These are phyloP conservation scores for Heliconius congener DNA, from an alignment of 1,140 invertebrate genomes.

Conservation along the genomic window DNA sequence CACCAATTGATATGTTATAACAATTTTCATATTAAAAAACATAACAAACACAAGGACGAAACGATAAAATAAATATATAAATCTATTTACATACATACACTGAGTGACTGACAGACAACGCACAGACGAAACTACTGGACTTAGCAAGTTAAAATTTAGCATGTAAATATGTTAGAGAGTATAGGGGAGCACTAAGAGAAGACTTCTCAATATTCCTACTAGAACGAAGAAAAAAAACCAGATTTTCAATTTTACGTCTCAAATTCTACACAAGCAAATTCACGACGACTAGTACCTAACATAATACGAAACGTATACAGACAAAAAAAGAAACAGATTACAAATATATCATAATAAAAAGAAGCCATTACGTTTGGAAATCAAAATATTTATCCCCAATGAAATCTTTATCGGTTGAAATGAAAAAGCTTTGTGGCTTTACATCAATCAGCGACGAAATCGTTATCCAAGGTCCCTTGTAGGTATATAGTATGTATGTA, in stretches of 20 bases:
- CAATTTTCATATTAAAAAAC: too few species aligned
- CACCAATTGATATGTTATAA: too few species aligned
- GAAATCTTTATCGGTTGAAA: background rate
- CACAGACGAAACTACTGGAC: too few species aligned
- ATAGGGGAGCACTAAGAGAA: too few species aligned
- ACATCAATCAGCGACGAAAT: background rate
- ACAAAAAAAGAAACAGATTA: background rate
- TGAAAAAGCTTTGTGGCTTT: conserved; percentile 7
- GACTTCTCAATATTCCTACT: too few species aligned
- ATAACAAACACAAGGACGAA: too few species aligned
- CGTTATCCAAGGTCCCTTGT: background rate
- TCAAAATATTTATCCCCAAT: background rate
- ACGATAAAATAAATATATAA: too few species aligned
- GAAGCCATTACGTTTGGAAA: background rate
- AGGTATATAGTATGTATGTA: background rate
- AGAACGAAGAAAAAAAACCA: background rate
- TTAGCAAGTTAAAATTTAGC: too few species aligned
- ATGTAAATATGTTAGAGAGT: too few species aligned
- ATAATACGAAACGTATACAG: background rate
- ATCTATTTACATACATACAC: too few species aligned
- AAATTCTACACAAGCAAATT: background rate
- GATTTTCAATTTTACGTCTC: background rate
- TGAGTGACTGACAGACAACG: too few species aligned
- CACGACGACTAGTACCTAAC: background rate
- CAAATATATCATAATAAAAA: background rate